Base-by-base conservation (phyloP, 2,797 vertebrate genomes). In the Crocidura indochinensis region DNA sequence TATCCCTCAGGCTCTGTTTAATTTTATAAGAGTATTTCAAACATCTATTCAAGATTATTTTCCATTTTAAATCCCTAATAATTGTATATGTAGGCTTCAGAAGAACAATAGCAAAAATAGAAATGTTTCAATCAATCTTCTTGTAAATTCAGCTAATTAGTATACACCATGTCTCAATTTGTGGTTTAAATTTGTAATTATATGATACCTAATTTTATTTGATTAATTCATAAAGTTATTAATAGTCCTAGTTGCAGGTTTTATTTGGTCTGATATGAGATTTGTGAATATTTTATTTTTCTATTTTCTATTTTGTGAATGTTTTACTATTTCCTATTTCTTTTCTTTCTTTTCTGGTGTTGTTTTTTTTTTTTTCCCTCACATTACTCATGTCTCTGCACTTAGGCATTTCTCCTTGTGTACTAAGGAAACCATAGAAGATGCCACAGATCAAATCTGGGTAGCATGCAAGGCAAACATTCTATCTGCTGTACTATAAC, bases 101-200 rank as follows among this genome's bases (percentile, higher is more conserved):
- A 3, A 82, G 72, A 69, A 47, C 10, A 53, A 19, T 0, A 62
- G 27, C 29, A 10, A 69, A 4, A 15, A 11, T 12, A 47, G 64
- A 31, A 53, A 6, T 64, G 68, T 15, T 65, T 71, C 77, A 14
- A 72, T 1, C 19, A 72, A 44, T 84, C 29, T 78, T 64, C 38
- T n/a, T 77, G 46, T 26, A 29, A 15, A 38, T 31, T 11, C 29
- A 71, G 64, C 49, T 1, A 15, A n/a, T 38, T 38, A 38, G 38
- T 38, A 38, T 38, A 5, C 5, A 38, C 38, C 5, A 38, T 38
- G 38, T 38, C 38, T 38, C 38, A 38, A 38, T 27, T 38, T 9
- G 4, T 72, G 14, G 24, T 77, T 76, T 84, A 60, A 77, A 72
- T 82, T 65, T 77, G 17, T 2, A 77, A 14, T 91, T 77, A 17